Percentiles rank a stretch among this genome's conserved stretches.
Evolutionary conservation across 2,888 invertebrate genomes (phyloP).

Genomic region (Glaucopsyche alexis): DNA sequence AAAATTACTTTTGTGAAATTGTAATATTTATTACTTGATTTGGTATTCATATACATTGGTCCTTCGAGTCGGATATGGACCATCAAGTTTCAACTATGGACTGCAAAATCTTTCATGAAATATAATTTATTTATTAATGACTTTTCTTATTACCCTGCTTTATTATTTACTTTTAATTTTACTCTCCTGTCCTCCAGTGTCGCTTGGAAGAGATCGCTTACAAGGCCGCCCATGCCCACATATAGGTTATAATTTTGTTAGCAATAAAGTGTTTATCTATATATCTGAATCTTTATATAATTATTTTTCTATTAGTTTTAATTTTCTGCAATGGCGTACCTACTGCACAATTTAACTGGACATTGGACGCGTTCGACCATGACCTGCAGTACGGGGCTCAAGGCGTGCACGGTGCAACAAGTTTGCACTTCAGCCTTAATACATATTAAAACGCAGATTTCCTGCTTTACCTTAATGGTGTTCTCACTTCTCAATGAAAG

Average conservation of each 20-base stretch:
- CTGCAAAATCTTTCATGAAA: too few species aligned
- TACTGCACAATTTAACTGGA: slow-evolving; percentile 36
- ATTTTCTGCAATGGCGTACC: slow-evolving; percentile 1
- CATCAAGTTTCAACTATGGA: too few species aligned
- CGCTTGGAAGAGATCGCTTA: too few species aligned
- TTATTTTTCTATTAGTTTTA: background rate
- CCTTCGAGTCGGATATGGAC: background rate
- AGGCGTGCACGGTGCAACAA: slow-evolving; percentile 32
- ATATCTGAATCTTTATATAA: background rate
- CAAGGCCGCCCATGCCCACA: too few species aligned
- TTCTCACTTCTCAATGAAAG: background rate
- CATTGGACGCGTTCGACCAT: slow-evolving; percentile 46
- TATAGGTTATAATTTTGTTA: too few species aligned
- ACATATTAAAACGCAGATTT: slow-evolving; percentile 14
- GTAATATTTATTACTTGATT: background rate
- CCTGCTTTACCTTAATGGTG: slow-evolving; percentile 2
- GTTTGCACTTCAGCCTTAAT: slow-evolving; percentile 30
- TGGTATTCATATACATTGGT: background rate
- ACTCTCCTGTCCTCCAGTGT: too few species aligned
- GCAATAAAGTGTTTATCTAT: too few species aligned
- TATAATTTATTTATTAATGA: too few species aligned
- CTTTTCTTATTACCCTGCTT: too few species aligned
- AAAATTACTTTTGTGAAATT: background rate
- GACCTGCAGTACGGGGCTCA: slow-evolving; percentile 42
- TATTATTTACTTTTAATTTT: too few species aligned